Base-by-base conservation (phyloP, 1,140 invertebrate genomes). In the Magallana angulata region DNA sequence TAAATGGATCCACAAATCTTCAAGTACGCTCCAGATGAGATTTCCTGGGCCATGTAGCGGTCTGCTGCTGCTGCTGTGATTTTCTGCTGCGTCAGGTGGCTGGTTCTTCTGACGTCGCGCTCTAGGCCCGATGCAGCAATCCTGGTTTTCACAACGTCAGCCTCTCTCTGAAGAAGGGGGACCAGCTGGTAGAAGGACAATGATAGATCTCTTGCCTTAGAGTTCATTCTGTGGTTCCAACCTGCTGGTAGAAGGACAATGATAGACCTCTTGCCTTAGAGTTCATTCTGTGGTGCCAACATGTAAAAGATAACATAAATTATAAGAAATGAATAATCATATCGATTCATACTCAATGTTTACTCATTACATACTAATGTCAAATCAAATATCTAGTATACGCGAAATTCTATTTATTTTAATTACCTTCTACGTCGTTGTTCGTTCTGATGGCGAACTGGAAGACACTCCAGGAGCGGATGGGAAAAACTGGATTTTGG, bases 391-490 rank as follows among this genome's bases (percentile, higher is more conserved):
- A 68, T 57, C 24, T 84, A 24, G 24, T 24, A 24, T 24, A 24
- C 24, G 24, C 24, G 24, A 24, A 24, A 24, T 24, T 24, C 24
- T 24, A 0, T 24, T 24, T 24, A 24, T 24, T 24, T 24, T 24
- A 24, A 24, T 24, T 24, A 24, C 24, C 24, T 24, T 84, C 82
- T 0, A 84, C 58, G 18, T 84, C 58, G 18, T 84, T 84, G 58
- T 84, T 84, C 8, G 24, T 24, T 24, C 24, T 24, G 24, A 24
- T 24, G 24, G 24, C 24, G 24, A 24, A 24, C 24, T 24, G 82
- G 57, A 9, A 60, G 11, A 84, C 82, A 18, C 56, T 58, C 82
- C 82, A 84, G 9, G 82, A 58, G 16, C 57, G 36, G 18, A 84
- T 57, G 5, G 82, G 82, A 30, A 84, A 84, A 1, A 59, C 16